Evolutionary conservation across 2,888 invertebrate species (phyloP).

Genomic region (Polymixis lichenea): DNA sequence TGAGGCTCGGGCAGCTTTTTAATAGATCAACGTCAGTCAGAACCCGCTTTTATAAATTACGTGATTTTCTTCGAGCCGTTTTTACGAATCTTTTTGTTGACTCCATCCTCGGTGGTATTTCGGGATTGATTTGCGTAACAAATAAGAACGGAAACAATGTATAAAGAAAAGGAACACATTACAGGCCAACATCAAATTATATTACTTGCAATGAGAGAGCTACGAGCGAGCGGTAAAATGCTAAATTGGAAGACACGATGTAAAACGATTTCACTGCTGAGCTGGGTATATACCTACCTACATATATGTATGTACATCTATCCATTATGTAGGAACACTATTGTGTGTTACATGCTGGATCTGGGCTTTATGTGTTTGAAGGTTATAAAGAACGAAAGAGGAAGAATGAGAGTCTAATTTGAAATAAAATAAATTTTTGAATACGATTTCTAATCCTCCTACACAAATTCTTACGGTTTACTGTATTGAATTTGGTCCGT

Average conservation of each 20-base stretch:
- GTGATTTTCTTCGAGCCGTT: constrained; percentile 35
- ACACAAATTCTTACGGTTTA: not conserved
- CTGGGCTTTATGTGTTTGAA: not conserved
- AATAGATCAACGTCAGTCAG: constrained; percentile 43
- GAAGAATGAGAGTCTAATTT: not conserved
- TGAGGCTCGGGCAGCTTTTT: constrained; percentile 16
- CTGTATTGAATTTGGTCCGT: not conserved
- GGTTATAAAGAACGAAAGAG: not conserved
- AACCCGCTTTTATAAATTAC: constrained; percentile 42
- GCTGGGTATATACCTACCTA: constrained; percentile 18
- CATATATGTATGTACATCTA: not conserved
- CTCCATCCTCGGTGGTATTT: constrained; percentile 51
- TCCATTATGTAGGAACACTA: constrained; percentile 11
- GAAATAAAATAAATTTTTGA: not conserved
- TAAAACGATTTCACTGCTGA: constrained; percentile 65
- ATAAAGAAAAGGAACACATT: constrained; percentile 74
- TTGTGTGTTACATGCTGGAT: constrained; percentile 3
- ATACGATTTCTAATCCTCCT: not conserved
- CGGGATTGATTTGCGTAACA: constrained; percentile 66
- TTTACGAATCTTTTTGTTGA: constrained; percentile 57
- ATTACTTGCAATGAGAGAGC: constrained; percentile 73
- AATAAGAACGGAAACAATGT: constrained; percentile 62
- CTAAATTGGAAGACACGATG: constrained; percentile 77
- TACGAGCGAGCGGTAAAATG: constrained; percentile 76
- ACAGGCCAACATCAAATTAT: constrained; percentile 69